phyloP scores from a whole-genome alignment of 1,140 invertebrate species.

The Protaetia brevitarsis region DNA sequence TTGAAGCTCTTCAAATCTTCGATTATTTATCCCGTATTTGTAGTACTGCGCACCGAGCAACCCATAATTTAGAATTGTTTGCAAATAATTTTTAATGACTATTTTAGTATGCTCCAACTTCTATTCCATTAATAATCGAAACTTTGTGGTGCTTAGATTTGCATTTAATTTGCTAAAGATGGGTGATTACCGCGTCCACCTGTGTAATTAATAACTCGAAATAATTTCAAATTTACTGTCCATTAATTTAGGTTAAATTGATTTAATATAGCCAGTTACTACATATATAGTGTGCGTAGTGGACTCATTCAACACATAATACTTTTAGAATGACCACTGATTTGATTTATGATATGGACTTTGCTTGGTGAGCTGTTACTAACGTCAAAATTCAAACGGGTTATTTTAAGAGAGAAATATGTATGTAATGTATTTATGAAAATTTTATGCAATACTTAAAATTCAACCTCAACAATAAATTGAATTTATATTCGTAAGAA shows the following conservation, averaged over 20 bases:
- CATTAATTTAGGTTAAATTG: constrained; percentile 7
- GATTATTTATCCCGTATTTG: too few relatives aligned
- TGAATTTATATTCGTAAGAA: background rate
- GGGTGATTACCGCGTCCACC: background rate
- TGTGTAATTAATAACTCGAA: constrained; percentile 2
- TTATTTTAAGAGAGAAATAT: background rate
- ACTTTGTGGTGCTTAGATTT: too few relatives aligned
- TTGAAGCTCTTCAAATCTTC: too few relatives aligned
- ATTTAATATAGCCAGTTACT: constrained; percentile 13
- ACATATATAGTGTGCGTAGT: background rate
- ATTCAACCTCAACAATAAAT: background rate
- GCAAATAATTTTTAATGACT: too few relatives aligned
- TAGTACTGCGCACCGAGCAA: too few relatives aligned
- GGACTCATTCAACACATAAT: constrained; percentile 6
- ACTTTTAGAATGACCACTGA: constrained; percentile 2
- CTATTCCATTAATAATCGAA: too few relatives aligned
- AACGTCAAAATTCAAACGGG: background rate
- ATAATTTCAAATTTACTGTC: constrained; percentile 9
- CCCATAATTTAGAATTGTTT: too few relatives aligned
- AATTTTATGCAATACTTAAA: background rate
- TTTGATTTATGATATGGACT: constrained; percentile 2
- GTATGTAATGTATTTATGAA: background rate
- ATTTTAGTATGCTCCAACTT: too few relatives aligned
- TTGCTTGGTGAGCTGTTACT: background rate
- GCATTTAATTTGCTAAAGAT: too few relatives aligned